Base-by-base conservation (phyloP, 2,113 vertebrate species). In the Psilopsiagon aurifrons region DNA sequence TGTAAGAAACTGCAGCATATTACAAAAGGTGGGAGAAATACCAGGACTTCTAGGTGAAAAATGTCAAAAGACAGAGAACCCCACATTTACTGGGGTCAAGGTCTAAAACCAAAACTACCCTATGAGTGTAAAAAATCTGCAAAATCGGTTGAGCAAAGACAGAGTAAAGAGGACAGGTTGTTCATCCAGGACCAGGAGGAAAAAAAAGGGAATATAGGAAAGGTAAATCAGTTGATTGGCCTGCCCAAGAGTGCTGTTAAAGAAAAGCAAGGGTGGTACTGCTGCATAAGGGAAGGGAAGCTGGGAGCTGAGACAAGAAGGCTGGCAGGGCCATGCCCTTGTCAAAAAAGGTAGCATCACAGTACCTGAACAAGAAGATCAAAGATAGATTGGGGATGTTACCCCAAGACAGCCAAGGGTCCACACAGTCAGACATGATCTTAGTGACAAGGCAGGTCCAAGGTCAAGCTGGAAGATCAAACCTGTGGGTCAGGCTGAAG, bases 31-130 rank as follows among this genome's bases (percentile, higher is more conserved):
- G 31, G 54, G 10, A 80, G 15, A 24, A 75, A 37, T 52, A 70
- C 5, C 19, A 75, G 37, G 5, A 24, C 29, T 66, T 59, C 57
- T 41, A 31, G 5, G 16, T 59, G 25, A 39, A 85, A 59, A 15
- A 41, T 13, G 2, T 20, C 23, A 64, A 37, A 37, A 64, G 7
- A 49, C 18, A 62, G 16, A 22, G 41, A 90, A 82, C 10, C 1
- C 6, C 4, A n/a, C 2, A 3, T 66, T 78, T 57, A 39, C 19
- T 6, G 2, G 6, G 2, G 5, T 82, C 4, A 69, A 6, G 16
- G 12, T 49, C 41, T 20, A 73, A 69, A 24, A 78, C 2, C 17
- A 71, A 75, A 85, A 74, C 52, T 74, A 47, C 10, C 1, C 6
- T 15, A 4, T 7, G 47, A 63, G 12, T 2, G 14, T 25, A 6